Base-by-base conservation (phyloP, 1,140 invertebrate species). In the Aporrectodea caliginosa region DNA sequence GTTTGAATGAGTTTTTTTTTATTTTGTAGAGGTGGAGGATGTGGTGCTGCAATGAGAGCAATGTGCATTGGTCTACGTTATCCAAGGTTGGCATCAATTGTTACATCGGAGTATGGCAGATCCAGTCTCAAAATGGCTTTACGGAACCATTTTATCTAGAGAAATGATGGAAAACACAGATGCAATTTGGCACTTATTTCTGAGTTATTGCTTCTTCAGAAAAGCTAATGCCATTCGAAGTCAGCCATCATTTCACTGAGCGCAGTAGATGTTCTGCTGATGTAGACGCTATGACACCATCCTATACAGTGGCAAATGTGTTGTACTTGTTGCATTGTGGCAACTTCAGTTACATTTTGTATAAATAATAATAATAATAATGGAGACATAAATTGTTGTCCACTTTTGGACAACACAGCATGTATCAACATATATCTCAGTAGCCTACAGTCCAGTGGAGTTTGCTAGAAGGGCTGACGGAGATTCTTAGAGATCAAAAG, bases 21-120 rank as follows among this genome's bases (percentile, higher is more conserved):
- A 72, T 32, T 30, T 75, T 80, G 35, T 73, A 81, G 87, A 29
- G 86, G 85, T 70, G 84, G 84, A 73, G 87, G 87, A 2, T 88
- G 87, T 84, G 86, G 86, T 16, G 87, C 84, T 74, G 87, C 87
- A 0, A 88, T 88, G 86, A 84, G 87, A 78, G 79, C 87, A n/a
- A 87, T 86, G 84, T 88, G 87, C 81, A 87, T 88, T 75, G 87
- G 87, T 16, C 82, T 88, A 31, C 76, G 84, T 16, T 88, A 85
- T 81, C 83, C 85, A 35, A 81, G 81, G 84, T 84, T 75, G 68
- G 73, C 79, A 75, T 6, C 29, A 16, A 71, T 71, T 71, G 29
- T 31, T 71, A 2, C 32, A 71, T n/a, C 69, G 22, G 29, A 22
- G 27, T 30, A 22, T 71, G 29, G 32, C 32, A 14, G 2, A n/a